A percentile compares a stretch with the other conserved stretches of the same genome.
Conservation (phyloP, 1,140 invertebrate species). For the Euborellia annulipes region DNA sequence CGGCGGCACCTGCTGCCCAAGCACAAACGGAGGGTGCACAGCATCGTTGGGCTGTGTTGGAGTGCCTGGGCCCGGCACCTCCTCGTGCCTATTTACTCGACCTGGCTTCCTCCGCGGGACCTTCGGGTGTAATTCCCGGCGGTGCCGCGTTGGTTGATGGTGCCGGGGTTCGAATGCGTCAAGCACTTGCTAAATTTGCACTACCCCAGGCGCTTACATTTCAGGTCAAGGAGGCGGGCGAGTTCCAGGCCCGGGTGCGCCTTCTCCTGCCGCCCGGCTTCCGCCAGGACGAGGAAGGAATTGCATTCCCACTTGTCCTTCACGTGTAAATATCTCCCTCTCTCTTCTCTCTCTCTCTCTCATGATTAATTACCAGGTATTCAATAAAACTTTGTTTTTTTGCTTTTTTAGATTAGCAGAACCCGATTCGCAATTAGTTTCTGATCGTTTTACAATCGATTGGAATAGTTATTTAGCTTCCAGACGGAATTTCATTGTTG, state of each 20-base stretch:
- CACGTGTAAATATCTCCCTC: slow-evolving; percentile 48
- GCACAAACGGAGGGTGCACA: too few species aligned
- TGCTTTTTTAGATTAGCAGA: slow-evolving; percentile 40
- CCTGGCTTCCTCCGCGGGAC: too few species aligned
- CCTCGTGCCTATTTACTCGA: too few species aligned
- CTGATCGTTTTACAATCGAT: slow-evolving; percentile 50
- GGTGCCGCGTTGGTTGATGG: too few species aligned
- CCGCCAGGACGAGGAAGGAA: slow-evolving; percentile 59
- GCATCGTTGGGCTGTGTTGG: too few species aligned
- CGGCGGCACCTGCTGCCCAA: too few species aligned
- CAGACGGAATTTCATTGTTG: slow-evolving; percentile 57
- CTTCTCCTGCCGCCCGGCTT: slow-evolving; percentile 59
- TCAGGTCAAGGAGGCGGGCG: neutral
- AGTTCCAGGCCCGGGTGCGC: slow-evolving; percentile 36
- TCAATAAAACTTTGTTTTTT: neutral
- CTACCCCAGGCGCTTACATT: too few species aligned
- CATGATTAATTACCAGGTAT: neutral
- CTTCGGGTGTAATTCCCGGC: too few species aligned
- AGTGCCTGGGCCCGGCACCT: too few species aligned
- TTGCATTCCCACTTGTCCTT: slow-evolving; percentile 62
- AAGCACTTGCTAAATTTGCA: too few species aligned
- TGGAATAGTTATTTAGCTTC: slow-evolving; percentile 65
- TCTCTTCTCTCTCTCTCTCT: slow-evolving; percentile 6
- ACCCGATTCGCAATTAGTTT: slow-evolving; percentile 58
- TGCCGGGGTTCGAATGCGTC: too few species aligned